Base-by-base conservation (phyloP, 1,140 invertebrate species). In the Apis cerana region DNA sequence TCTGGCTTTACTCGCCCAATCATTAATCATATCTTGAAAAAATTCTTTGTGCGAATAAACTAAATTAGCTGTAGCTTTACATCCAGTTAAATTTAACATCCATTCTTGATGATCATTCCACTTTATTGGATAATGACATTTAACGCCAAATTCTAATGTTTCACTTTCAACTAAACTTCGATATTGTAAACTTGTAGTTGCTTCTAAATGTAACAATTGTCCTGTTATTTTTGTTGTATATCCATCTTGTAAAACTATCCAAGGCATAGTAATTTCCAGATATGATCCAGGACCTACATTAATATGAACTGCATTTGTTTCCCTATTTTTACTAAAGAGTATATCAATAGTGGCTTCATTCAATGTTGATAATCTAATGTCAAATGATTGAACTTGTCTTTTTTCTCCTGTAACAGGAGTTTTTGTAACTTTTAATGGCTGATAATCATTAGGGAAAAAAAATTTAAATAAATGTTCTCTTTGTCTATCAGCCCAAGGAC, bases 81-180 rank as follows among this genome's bases (percentile, higher is more conserved):
- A 99, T 1, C 98, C 98, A 17, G 98, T 99, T 68, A 99, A 95
- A 88, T 97, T 97, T 58, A 98, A 94, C 59, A 96, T 96, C 98
- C 98, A 99, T 83, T 98, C 96, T 92, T 99, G 98, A 90, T 98
- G 97, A 89, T 98, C 97, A 93, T 99, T 99, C 98, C 98, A 99
- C 80, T 97, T 95, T 17, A 97, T 94, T 1, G 98, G 98, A 94
- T 99, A 99, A 89, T 97, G 96, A 87, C 97, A 97, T 88, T 96
- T 96, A 1, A 99, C 95, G 84, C 96, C 97, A 93, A 99, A 99
- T 94, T 99, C 98, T 69, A 99, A 94, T 0, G 98, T 99, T 94
- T 99, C 98, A 94, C 98, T 98, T 91, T 98, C 97, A 10, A 98
- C 96, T 78, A 99, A 95, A 91, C 97, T 98, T 70, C 98, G 95